Evolutionary conservation across 2,113 vertebrate species (phyloP).

Genomic region (Himantopus leucocephalus): DNA sequence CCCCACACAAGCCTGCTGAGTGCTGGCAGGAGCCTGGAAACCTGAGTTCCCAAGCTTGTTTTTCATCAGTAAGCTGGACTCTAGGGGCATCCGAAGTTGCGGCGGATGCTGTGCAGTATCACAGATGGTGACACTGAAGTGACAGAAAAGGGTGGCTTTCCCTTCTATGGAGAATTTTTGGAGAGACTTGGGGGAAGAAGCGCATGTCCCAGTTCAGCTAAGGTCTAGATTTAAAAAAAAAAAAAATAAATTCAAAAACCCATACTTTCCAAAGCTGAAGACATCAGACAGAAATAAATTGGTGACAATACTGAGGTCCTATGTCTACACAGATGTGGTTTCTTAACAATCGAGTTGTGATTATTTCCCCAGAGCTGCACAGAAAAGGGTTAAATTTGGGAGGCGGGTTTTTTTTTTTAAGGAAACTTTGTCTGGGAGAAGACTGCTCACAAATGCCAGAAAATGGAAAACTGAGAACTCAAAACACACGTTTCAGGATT

Average conservation of each 20-base stretch:
- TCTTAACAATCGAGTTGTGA: background rate
- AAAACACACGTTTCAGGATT: background rate
- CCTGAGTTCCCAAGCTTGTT: background rate
- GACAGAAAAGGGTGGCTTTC: background rate
- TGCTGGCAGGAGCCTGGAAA: background rate
- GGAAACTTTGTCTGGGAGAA: constrained; percentile 18
- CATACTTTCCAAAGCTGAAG: background rate
- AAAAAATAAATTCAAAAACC: background rate
- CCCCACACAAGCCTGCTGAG: background rate
- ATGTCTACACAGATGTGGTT: background rate
- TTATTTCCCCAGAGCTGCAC: background rate
- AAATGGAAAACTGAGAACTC: constrained; percentile 51
- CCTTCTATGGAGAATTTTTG: background rate
- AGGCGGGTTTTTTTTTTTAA: background rate
- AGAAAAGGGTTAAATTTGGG: constrained; percentile 2
- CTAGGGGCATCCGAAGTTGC: background rate
- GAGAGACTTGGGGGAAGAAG: background rate
- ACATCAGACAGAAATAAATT: background rate
- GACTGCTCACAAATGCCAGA: background rate
- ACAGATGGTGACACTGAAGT: background rate
- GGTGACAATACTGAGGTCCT: background rate
- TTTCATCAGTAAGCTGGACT: background rate
- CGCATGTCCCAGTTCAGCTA: background rate
- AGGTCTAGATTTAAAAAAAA: background rate
- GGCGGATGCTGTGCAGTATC: background rate